A percentile compares a stretch with the other conserved stretches of the same genome.
These are phyloP conservation scores for Pelodiscus sinensis DNA, from an alignment of 2,113 vertebrate genomes.

Conservation along the genomic window DNA sequence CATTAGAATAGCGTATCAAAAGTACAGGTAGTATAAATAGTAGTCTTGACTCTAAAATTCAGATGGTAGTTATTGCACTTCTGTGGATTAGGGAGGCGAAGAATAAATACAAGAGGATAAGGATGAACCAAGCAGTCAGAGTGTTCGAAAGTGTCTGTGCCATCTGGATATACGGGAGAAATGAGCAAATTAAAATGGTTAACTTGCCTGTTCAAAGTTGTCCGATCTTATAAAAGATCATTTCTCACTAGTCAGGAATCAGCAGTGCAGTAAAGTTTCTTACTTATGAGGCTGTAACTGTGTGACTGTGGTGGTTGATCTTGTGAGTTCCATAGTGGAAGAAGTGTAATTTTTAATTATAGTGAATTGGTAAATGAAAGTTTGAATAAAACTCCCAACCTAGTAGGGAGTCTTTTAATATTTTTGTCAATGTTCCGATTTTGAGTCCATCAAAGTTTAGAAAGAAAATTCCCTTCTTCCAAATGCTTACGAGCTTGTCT, in stretches of 20 bases:
- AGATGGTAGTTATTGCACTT: not conserved
- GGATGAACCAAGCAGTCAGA: not conserved
- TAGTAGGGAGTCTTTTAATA: not conserved
- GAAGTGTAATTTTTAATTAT: not conserved
- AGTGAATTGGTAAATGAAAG: not conserved
- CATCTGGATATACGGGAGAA: not conserved
- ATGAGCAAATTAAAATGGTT: not conserved
- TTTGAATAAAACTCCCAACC: not conserved
- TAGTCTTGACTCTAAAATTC: not conserved
- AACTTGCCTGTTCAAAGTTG: slow-evolving; percentile 41
- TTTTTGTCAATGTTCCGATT: not conserved
- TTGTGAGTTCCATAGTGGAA: not conserved
- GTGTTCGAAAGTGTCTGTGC: slow-evolving; percentile 10
- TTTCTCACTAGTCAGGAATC: slow-evolving; percentile 51
- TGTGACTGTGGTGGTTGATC: not conserved
- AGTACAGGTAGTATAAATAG: not conserved
- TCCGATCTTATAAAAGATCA: slow-evolving; percentile 10
- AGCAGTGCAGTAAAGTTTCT: slow-evolving; percentile 26
- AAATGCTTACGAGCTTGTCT: not conserved
- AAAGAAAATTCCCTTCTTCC: not conserved
- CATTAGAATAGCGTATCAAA: not conserved
- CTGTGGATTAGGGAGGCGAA: not conserved
- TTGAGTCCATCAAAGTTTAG: not conserved
- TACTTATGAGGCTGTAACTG: not conserved
- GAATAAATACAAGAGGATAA: not conserved